A percentile compares a stretch with the other conserved stretches of the same genome.
These are phyloP conservation scores for Gnathonemus longibarbis DNA, from an alignment of 2,113 vertebrate species.

Conservation along the genomic window DNA sequence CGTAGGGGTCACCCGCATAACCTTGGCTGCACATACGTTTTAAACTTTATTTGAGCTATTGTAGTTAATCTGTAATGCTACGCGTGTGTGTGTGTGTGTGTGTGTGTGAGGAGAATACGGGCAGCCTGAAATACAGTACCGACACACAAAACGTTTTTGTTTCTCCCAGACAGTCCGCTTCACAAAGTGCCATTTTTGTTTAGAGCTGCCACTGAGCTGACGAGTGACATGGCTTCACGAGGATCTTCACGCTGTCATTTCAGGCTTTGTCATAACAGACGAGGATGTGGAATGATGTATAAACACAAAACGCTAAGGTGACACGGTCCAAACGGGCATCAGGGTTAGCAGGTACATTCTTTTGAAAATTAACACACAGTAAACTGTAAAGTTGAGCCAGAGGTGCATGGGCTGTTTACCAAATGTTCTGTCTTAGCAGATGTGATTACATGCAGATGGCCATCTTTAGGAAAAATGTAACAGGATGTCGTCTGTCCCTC, in stretches of 20 bases:
- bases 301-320: not conserved
- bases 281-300: not conserved
- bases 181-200: not conserved
- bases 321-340: not conserved
- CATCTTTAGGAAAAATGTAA: not conserved
- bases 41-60: constrained; percentile 9
- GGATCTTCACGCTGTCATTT: not conserved
- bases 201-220: not conserved
- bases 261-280: not conserved
- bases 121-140: not conserved
- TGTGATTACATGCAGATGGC: not conserved
- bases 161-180: not conserved
- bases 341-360: not conserved
- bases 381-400: not conserved
- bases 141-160: not conserved
- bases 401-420: not conserved
- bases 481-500: not conserved
- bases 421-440: not conserved
- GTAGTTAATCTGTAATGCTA: constrained; percentile 20
- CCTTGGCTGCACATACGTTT: constrained; percentile 14
- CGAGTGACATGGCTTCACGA: not conserved
- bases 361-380: not conserved
- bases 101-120: not conserved
- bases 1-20: not conserved
- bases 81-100: not conserved